phyloP scores from a whole-genome alignment of 2,113 vertebrate genomes.

The Chaenocephalus aceratus region DNA sequence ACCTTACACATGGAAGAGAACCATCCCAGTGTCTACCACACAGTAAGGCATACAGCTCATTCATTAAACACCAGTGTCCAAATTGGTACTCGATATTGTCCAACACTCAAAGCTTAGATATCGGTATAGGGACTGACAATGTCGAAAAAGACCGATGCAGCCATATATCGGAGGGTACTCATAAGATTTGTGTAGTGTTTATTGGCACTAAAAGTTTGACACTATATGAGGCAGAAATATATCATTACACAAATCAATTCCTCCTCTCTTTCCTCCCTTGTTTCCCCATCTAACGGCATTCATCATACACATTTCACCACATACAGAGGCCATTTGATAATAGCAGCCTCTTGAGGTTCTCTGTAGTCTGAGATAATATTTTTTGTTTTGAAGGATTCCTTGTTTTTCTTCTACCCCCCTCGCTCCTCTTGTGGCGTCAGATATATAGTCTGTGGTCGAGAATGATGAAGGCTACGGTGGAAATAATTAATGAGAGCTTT shows the following conservation, averaged over 20 bases:
- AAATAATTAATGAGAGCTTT: constrained; percentile 74
- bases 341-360: neutral
- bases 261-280: neutral
- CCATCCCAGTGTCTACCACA: too few species aligned
- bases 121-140: too few species aligned
- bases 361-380: neutral
- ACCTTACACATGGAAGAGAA: too few species aligned
- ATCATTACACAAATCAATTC: neutral
- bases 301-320: neutral
- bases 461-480: constrained; percentile 64
- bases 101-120: too few species aligned
- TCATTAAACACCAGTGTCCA: too few species aligned
- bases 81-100: too few species aligned
- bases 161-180: too few species aligned
- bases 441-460: constrained; percentile 41
- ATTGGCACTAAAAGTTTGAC: neutral
- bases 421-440: constrained; percentile 12
- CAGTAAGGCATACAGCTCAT: too few species aligned
- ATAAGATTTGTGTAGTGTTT: neutral
- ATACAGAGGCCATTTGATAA: neutral
- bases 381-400: neutral
- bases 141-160: too few species aligned
- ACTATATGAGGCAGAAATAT: neutral
- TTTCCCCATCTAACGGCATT: neutral
- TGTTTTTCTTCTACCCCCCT: neutral